Conservation (phyloP, 2,113 vertebrate genomes). For the Myiagra hebetior region DNA sequence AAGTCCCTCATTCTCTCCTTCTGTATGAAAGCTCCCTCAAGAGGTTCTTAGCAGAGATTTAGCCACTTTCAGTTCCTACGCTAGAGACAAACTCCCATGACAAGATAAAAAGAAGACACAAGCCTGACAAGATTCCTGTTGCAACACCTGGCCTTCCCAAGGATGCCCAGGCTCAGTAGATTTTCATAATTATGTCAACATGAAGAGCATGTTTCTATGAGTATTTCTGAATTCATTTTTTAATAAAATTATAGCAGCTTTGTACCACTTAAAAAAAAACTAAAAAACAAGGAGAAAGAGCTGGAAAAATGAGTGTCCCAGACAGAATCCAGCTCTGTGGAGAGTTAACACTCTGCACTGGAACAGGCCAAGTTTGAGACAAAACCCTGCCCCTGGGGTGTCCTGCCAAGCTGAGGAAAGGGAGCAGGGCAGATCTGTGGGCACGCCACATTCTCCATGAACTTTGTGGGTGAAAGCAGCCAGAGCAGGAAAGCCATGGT, state of each 20-base stretch:
- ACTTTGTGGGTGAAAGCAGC: neutral
- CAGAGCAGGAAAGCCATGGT: accelerated
- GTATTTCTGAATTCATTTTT: neutral
- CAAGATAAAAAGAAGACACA: neutral
- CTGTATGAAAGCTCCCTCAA: neutral
- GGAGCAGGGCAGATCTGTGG: neutral
- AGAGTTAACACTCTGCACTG: neutral
- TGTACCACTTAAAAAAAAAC: neutral
- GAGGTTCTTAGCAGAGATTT: neutral
- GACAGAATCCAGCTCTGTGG: neutral
- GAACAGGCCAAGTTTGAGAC: neutral
- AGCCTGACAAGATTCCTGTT: neutral
- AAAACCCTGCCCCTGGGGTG: neutral
- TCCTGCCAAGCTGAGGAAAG: neutral
- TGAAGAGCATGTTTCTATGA: neutral
- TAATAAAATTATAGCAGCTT: neutral
- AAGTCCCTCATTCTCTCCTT: neutral
- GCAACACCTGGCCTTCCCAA: neutral
- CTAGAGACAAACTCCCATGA: neutral
- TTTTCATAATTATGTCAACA: neutral
- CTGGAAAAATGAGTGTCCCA: neutral
- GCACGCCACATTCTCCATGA: neutral
- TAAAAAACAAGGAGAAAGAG: neutral
- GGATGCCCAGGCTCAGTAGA: neutral
- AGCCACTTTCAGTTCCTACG: neutral